Percentiles rank a stretch among this genome's conserved stretches.
phyloP scores from a whole-genome alignment of 1,140 invertebrate species.

The Acromyrmex echinatior region DNA sequence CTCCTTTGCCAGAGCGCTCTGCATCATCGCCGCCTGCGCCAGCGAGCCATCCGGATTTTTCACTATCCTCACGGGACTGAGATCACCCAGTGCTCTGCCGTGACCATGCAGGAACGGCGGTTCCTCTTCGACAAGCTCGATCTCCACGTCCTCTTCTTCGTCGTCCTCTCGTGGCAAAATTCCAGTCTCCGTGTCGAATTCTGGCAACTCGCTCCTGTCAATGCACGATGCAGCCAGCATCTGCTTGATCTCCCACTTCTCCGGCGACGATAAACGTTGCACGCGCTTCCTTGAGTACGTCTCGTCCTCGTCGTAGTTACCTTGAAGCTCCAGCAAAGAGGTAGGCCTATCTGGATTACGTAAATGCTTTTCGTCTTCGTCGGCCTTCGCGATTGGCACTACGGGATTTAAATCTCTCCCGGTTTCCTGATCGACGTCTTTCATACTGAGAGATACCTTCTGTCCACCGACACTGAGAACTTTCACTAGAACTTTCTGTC shows the following conservation, averaged over 20 bases:
- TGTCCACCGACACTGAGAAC: constrained; percentile 96
- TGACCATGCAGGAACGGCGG: constrained; percentile 98
- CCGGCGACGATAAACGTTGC: constrained; percentile 98
- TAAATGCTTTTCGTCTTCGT: constrained; percentile 90
- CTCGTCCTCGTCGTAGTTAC: constrained; percentile 92
- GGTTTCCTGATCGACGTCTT: constrained; percentile 98
- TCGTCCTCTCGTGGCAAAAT: constrained; percentile 96
- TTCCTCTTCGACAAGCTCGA: constrained; percentile 99
- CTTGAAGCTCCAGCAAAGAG: constrained; percentile 90
- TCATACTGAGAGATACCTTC: constrained; percentile 98
- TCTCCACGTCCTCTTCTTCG: constrained; percentile 99
- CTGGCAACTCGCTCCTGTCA: constrained; percentile 94
- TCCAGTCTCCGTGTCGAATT: constrained; percentile 97
- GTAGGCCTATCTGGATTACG: constrained; percentile 96
- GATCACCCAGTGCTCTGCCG: constrained; percentile 95
- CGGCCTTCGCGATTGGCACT: constrained; percentile 79
- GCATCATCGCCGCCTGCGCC: constrained; percentile 99
- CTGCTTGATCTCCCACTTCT: constrained; percentile 96
- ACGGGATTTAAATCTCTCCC: constrained; percentile 98
- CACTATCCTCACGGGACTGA: constrained; percentile 98
- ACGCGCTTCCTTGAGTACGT: constrained; percentile 93
- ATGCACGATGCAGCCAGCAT: constrained; percentile 87
- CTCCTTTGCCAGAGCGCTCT: constrained; percentile 98
- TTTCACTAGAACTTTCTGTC: constrained; percentile 96
- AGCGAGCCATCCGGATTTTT: constrained; percentile 99